Percentiles rank a stretch among this genome's conserved stretches.
phyloP scores from a whole-genome alignment of 2,797 vertebrate genomes.

The Halcyon badia region DNA sequence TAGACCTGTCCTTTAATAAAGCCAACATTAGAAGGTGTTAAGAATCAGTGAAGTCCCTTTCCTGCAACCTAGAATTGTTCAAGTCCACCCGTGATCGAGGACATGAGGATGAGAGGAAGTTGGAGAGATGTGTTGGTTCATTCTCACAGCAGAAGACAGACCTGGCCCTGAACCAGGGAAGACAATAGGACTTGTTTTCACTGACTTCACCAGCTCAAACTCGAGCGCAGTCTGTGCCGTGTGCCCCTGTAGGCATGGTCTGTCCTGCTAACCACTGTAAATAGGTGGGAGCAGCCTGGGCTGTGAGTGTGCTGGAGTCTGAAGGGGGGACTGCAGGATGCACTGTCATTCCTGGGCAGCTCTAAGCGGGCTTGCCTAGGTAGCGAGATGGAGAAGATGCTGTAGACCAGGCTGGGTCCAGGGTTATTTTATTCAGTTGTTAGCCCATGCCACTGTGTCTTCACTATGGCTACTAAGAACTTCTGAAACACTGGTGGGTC shows the following conservation, averaged over 20 bases:
- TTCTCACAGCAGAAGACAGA: background rate
- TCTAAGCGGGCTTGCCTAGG: background rate
- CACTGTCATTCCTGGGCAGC: background rate
- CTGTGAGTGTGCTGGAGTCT: background rate
- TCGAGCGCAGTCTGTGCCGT: background rate
- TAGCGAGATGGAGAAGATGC: background rate
- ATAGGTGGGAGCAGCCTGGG: background rate
- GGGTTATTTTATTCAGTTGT: background rate
- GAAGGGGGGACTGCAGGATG: background rate
- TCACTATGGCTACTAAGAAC: background rate
- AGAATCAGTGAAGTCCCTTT: background rate
- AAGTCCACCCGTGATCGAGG: background rate
- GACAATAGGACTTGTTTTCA: background rate
- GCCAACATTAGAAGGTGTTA: background rate
- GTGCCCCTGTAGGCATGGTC: background rate
- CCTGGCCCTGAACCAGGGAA: background rate
- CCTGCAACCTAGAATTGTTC: background rate
- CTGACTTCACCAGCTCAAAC: background rate
- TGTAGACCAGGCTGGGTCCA: background rate
- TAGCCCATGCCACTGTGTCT: background rate
- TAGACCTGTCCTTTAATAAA: background rate
- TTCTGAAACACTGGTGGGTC: background rate
- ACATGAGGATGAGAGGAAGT: background rate
- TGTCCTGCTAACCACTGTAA: background rate
- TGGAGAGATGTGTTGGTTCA: background rate